Conservation (phyloP, 2,888 invertebrate genomes). For the Octodonta nipae region DNA sequence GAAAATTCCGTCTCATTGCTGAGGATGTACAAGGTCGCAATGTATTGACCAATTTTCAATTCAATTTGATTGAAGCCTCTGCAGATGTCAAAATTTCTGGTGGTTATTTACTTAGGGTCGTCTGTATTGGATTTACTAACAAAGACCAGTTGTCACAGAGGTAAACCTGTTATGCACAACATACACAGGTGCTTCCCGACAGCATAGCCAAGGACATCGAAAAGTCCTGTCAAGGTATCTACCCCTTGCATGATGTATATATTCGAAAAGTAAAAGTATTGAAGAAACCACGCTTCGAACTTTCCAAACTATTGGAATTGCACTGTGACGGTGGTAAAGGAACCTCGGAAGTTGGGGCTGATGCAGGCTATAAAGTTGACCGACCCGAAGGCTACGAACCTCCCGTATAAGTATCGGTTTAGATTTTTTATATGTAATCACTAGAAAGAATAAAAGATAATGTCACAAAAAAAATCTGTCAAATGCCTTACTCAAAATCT, state of each 20-base stretch:
- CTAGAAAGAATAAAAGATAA: too few relatives aligned
- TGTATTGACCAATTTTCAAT: conserved; percentile 98
- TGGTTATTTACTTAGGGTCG: conserved; percentile 87
- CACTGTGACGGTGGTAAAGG: conserved; percentile 79
- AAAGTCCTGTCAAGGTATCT: conserved; percentile 91
- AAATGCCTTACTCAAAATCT: too few relatives aligned
- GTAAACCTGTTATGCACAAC: conserved; percentile 97
- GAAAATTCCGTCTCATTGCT: conserved; percentile 93
- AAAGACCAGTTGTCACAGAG: conserved; percentile 87
- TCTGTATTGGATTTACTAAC: conserved; percentile 98
- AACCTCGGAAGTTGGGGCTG: conserved; percentile 54
- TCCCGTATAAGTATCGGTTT: conserved; percentile 90
- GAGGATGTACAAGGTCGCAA: conserved; percentile 91
- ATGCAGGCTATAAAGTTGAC: conserved; percentile 69
- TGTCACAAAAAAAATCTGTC: too few relatives aligned
- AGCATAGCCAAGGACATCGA: conserved; percentile 99
- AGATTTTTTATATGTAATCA: too few relatives aligned
- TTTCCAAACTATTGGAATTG: conserved; percentile 86
- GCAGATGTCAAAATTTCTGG: conserved; percentile 97
- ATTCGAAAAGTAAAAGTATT: conserved; percentile 98
- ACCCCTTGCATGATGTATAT: conserved; percentile 95
- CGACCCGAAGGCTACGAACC: conserved; percentile 96
- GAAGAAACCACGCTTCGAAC: conserved; percentile 95
- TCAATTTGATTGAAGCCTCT: conserved; percentile 93
- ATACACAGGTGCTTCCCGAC: conserved; percentile 95